phyloP scores from a whole-genome alignment of 2,113 vertebrate species.

The Balaenoptera acutorostrata region DNA sequence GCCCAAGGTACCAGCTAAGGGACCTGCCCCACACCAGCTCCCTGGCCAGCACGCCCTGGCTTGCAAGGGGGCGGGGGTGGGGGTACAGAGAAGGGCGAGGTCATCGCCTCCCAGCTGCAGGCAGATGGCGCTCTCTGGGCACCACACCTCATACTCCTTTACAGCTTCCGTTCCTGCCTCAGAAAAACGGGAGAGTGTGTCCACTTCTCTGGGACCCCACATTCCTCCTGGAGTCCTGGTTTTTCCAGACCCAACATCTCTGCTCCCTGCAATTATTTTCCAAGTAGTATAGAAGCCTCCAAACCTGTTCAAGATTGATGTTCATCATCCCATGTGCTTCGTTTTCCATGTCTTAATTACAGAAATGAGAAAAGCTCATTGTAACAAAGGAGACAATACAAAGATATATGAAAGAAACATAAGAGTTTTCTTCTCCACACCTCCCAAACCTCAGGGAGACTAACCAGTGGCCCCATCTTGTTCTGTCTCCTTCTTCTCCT shows the following conservation, averaged over 20 bases:
- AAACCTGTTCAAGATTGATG: not conserved
- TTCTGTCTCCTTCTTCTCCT: not conserved
- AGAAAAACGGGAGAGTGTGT: not conserved
- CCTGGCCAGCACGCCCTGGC: rapidly evolving
- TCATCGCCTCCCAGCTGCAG: not conserved
- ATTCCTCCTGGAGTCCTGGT: not conserved
- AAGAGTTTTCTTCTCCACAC: not conserved
- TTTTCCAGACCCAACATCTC: not conserved
- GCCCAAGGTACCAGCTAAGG: constrained; percentile 82
- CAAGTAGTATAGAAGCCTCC: not conserved
- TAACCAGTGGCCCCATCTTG: rapidly evolving
- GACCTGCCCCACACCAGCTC: rapidly evolving
- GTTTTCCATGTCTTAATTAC: not conserved
- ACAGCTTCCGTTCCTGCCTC: not conserved
- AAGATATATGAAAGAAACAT: not conserved
- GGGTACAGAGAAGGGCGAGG: not conserved
- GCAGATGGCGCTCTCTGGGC: rapidly evolving
- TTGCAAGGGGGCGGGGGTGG: not conserved
- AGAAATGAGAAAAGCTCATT: not conserved
- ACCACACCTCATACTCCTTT: rapidly evolving
- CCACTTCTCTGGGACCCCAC: not conserved
- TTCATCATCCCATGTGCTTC: not conserved
- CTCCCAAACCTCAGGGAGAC: not conserved
- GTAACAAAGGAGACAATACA: not conserved
- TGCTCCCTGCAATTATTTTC: not conserved